Conservation (phyloP, 2,797 vertebrate genomes). For the Rhinella marina region DNA sequence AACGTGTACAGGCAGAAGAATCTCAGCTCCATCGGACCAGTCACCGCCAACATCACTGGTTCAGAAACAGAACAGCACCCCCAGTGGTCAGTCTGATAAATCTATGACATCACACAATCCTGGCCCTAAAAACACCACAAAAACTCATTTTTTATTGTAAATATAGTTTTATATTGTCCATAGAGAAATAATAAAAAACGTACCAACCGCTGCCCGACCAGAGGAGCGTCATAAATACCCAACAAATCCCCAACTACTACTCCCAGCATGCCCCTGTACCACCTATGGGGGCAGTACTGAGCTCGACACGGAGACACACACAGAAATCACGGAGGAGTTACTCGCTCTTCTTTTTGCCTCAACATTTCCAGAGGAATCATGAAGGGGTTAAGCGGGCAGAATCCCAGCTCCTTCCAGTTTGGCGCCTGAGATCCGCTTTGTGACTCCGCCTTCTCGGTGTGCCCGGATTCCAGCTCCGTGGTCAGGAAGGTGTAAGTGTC, state of each 20-base stretch:
- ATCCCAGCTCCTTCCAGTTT: constrained; percentile 62
- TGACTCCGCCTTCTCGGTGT: background rate
- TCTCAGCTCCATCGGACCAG: background rate
- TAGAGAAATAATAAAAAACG: background rate
- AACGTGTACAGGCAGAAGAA: background rate
- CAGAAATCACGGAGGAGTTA: background rate
- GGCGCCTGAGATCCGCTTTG: background rate
- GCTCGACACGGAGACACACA: background rate
- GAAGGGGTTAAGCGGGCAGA: constrained; percentile 72
- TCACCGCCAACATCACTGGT: too few species aligned
- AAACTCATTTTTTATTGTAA: background rate
- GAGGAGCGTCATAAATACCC: too few species aligned
- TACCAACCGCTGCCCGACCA: too few species aligned
- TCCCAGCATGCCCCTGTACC: background rate
- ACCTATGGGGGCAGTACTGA: background rate
- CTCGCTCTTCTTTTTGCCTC: background rate
- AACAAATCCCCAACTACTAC: background rate
- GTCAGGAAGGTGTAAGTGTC: constrained; percentile 61
- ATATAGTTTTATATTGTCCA: background rate
- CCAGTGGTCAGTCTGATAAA: background rate
- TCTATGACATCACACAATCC: background rate
- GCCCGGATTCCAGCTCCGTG: background rate
- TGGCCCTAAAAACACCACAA: background rate
- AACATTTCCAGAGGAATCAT: constrained; percentile 70
- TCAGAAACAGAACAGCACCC: background rate